phyloP scores from a whole-genome alignment of 2,797 vertebrate species.

The Clangula hyemalis region DNA sequence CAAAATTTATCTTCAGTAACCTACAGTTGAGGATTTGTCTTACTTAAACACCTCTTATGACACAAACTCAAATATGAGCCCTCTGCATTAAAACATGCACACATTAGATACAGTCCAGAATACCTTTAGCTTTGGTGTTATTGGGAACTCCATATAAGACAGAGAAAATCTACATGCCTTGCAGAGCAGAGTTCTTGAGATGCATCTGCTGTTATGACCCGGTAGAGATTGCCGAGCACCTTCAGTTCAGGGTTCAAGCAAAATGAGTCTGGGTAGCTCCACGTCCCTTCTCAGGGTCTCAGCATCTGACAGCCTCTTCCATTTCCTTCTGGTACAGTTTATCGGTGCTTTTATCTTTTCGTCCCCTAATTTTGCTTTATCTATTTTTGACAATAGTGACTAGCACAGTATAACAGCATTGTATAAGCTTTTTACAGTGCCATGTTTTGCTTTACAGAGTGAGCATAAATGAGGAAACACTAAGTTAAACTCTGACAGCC shows the following conservation, averaged over 20 bases:
- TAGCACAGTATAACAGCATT: slow-evolving; percentile 54
- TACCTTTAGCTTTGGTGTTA: not conserved
- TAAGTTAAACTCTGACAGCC: slow-evolving; percentile 75
- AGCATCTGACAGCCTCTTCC: not conserved
- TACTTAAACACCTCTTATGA: not conserved
- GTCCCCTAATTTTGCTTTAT: slow-evolving; percentile 12
- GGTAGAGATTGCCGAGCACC: not conserved
- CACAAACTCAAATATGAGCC: not conserved
- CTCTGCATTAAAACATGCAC: not conserved
- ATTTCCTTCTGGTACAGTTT: not conserved
- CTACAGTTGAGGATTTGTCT: not conserved
- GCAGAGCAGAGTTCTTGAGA: not conserved
- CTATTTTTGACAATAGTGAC: slow-evolving; percentile 17
- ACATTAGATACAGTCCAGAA: not conserved
- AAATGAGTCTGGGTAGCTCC: not conserved
- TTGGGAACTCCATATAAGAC: not conserved
- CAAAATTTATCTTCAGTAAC: not conserved
- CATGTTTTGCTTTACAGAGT: slow-evolving; percentile 61
- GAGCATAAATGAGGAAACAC: slow-evolving; percentile 73
- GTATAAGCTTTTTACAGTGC: slow-evolving; percentile 45
- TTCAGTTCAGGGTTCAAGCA: not conserved
- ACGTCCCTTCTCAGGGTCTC: not conserved
- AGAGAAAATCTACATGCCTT: not conserved
- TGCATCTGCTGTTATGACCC: not conserved
- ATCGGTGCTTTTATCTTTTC: slow-evolving; percentile 1